These are phyloP conservation scores for Balearica regulorum DNA, from an alignment of 2,797 vertebrate genomes.

Conservation along the genomic window DNA sequence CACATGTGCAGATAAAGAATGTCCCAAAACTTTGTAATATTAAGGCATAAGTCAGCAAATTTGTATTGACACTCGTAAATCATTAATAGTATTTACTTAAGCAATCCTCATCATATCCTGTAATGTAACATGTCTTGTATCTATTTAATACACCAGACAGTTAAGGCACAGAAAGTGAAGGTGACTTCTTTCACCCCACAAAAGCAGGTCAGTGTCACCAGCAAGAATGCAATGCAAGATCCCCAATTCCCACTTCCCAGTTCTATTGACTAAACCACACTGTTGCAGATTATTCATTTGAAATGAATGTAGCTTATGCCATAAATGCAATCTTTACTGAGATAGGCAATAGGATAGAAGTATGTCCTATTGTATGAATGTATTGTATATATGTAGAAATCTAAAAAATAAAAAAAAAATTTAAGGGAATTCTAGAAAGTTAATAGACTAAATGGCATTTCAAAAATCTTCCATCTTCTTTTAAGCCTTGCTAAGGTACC, in stretches of 20 bases:
- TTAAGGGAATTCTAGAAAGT: neutral
- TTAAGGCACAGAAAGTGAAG: neutral
- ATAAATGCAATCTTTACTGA: neutral
- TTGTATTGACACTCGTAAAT: neutral
- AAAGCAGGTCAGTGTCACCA: neutral
- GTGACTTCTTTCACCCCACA: neutral
- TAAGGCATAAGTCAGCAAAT: neutral
- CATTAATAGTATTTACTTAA: neutral
- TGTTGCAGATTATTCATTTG: neutral
- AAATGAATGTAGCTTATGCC: neutral
- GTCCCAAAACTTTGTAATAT: neutral
- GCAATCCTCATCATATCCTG: neutral
- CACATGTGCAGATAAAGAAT: neutral
- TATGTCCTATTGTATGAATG: neutral
- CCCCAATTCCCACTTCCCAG: neutral
- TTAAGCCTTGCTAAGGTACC: neutral
- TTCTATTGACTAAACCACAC: neutral
- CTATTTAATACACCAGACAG: neutral
- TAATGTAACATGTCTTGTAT: neutral
- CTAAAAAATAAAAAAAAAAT: neutral
- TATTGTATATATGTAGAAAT: neutral
- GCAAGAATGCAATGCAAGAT: neutral
- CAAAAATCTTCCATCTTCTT: neutral
- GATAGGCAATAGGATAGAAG: neutral
- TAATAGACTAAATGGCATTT: neutral